Evolutionary conservation across 1,140 invertebrate species (phyloP).

Genomic region (Drosophila pandora): DNA sequence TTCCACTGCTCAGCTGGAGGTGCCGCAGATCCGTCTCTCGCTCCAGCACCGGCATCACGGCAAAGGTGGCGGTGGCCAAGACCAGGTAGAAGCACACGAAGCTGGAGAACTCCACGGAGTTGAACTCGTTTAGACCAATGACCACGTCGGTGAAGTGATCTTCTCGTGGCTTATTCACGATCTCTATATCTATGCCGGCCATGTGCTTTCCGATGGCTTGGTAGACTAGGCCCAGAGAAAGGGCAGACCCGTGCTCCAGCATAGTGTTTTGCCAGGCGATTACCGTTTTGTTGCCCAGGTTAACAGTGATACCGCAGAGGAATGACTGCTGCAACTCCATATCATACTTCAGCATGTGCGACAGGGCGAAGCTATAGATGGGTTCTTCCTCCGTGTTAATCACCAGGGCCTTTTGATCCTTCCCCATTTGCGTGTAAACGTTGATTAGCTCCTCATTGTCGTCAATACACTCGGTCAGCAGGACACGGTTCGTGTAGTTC

Average conservation of each 20-base stretch:
- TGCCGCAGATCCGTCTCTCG: conserved; percentile 84
- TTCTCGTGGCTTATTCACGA: conserved; percentile 48
- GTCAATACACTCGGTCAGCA: neutral
- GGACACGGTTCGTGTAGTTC: neutral
- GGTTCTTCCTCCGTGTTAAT: neutral
- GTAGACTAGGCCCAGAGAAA: conserved; percentile 86
- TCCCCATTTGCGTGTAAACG: neutral
- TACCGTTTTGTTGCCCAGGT: conserved; percentile 67
- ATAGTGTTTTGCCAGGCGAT: conserved; percentile 86
- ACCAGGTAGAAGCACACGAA: conserved; percentile 85
- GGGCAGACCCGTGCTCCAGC: conserved; percentile 87
- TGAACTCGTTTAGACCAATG: conserved; percentile 75
- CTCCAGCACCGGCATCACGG: conserved; percentile 88
- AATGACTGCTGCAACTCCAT: conserved; percentile 52
- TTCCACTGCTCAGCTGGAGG: conserved; percentile 88
- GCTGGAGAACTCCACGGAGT: conserved; percentile 85
- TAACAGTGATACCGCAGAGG: conserved; percentile 83
- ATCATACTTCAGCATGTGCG: neutral
- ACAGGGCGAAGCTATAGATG: neutral
- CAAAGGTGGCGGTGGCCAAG: conserved; percentile 86
- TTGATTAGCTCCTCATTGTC: neutral
- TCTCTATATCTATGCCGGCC: conserved; percentile 8
- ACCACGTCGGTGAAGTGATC: accelerated
- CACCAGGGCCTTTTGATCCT: neutral
- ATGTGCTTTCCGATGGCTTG: conserved; percentile 83